A percentile compares a stretch with the other conserved stretches of the same genome.
Evolutionary conservation across 2,888 invertebrate genomes (phyloP).

Genomic region (Thera obeliscata): DNA sequence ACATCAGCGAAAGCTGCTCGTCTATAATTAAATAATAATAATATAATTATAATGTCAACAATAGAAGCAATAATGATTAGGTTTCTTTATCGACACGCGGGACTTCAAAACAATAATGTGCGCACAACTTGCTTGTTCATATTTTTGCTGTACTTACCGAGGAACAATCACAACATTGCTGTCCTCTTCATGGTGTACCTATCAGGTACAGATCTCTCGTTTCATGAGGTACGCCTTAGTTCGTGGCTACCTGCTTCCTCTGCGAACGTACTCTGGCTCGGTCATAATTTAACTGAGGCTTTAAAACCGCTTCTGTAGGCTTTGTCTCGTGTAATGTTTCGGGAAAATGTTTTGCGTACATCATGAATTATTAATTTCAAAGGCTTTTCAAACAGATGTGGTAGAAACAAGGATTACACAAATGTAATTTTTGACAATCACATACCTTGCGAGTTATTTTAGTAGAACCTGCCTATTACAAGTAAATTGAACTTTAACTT

Average conservation of each 20-base stretch:
- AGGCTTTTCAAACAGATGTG: slow-evolving; percentile 36
- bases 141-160: no score
- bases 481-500: no score
- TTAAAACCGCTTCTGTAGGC: slow-evolving; percentile 32
- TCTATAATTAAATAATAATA: no score
- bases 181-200: no score
- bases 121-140: no score
- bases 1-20: no score
- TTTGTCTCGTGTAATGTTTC: slow-evolving; percentile 26
- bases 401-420: slow-evolving; percentile 1
- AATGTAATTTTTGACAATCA: neutral
- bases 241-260: slow-evolving; percentile 5
- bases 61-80: no score
- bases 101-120: no score
- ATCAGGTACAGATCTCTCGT: no score
- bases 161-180: no score
- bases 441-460: neutral
- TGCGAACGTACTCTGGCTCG: slow-evolving; percentile 5
- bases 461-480: neutral
- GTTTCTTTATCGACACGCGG: no score
- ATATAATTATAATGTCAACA: no score
- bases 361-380: slow-evolving; percentile 23
- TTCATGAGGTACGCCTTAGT: neutral
- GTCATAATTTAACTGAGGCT: slow-evolving; percentile 31
- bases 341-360: slow-evolving; percentile 25